phyloP scores from a whole-genome alignment of 2,888 invertebrate species.

The Chorisops tibialis region DNA sequence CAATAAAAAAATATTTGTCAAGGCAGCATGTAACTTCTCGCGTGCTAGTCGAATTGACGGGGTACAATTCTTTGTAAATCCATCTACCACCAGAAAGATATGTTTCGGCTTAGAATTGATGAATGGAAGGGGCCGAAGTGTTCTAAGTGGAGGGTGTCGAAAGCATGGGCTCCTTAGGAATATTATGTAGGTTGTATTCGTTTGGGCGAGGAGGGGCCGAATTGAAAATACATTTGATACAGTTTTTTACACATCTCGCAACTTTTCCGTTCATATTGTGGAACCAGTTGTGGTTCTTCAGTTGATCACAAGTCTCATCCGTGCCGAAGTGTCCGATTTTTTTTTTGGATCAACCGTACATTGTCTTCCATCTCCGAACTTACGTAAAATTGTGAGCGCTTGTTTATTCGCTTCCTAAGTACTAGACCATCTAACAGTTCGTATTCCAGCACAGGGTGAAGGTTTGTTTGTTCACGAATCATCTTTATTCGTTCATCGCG shows the following conservation, averaged over 20 bases:
- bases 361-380: background rate
- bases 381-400: background rate
- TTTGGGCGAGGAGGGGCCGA: too few relatives aligned
- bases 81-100: constrained; percentile 1
- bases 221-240: background rate
- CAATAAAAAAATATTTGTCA: constrained; percentile 1
- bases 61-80: constrained; percentile 7
- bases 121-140: constrained; percentile 21
- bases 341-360: background rate
- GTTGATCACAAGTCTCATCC: background rate
- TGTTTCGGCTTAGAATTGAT: background rate
- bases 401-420: too few relatives aligned
- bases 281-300: background rate
- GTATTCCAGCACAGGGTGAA: too few relatives aligned
- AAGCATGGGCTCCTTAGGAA: constrained; percentile 37
- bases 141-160: constrained; percentile 24
- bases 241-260: background rate
- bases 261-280: background rate
- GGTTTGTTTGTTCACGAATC: too few relatives aligned
- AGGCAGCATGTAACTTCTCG: background rate
- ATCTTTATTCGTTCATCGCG: too few relatives aligned
- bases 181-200: constrained; percentile 37
- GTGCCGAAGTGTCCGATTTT: background rate
- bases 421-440: too few relatives aligned
- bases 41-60: constrained; percentile 30